A percentile compares a stretch with the other conserved stretches of the same genome.
phyloP scores from a whole-genome alignment of 2,888 invertebrate species.

The Stenichneumon culpator region DNA sequence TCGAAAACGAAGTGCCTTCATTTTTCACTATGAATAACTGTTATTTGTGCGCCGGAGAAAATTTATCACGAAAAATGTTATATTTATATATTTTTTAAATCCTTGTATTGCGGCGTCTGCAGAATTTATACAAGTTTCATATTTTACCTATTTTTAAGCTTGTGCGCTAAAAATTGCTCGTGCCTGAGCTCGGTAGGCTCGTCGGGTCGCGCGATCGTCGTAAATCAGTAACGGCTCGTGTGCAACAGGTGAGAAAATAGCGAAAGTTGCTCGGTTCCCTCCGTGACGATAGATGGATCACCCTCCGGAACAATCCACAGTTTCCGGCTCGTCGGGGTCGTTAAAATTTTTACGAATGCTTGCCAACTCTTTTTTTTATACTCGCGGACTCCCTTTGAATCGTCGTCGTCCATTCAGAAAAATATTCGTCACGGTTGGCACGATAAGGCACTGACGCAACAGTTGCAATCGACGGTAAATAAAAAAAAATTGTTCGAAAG shows the following conservation, averaged over 20 bases:
- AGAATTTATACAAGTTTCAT: not conserved
- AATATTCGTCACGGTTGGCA: not conserved
- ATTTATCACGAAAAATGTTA: not conserved
- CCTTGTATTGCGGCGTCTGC: not conserved
- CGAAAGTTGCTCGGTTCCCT: not conserved
- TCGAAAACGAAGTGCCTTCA: not conserved
- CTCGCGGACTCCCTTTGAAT: not conserved
- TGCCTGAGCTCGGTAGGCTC: not conserved
- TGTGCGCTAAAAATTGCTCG: not conserved
- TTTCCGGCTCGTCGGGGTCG: not conserved
- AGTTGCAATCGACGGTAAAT: constrained; percentile 43
- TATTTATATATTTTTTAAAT: not conserved
- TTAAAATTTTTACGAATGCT: not conserved
- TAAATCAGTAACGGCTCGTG: constrained; percentile 1
- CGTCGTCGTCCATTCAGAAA: not conserved
- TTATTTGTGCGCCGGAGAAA: not conserved
- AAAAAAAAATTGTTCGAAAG: not conserved
- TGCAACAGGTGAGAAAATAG: constrained; percentile 41
- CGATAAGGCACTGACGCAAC: constrained; percentile 55
- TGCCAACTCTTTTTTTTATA: not conserved
- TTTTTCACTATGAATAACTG: too few species aligned
- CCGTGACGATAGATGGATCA: not conserved
- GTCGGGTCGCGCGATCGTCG: not conserved
- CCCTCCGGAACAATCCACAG: not conserved
- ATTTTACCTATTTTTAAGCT: not conserved